Percentiles rank a stretch among this genome's conserved stretches.
Conservation (phyloP, 2,888 invertebrate genomes). For the Hydropsyche betteni region DNA sequence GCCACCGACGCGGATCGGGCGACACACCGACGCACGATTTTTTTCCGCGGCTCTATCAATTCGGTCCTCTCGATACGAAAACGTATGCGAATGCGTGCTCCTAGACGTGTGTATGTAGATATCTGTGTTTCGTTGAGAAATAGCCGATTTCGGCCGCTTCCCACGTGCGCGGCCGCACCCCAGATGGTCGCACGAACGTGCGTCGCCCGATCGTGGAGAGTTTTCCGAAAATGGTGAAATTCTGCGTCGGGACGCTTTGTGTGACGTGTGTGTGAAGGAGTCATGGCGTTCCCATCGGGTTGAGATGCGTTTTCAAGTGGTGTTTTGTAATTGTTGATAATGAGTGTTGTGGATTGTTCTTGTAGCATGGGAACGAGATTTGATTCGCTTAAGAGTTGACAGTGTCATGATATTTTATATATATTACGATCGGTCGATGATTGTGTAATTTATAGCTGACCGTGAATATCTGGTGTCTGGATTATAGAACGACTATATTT, state of each 20-base stretch:
- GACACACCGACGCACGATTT: constrained; percentile 36
- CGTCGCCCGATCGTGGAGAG: background rate
- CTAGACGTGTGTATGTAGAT: too few relatives aligned
- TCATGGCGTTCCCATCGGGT: background rate
- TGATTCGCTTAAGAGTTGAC: background rate
- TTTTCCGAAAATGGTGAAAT: too few relatives aligned
- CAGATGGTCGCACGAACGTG: constrained; percentile 10
- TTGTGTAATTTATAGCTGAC: too few relatives aligned
- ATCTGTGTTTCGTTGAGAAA: constrained; percentile 26
- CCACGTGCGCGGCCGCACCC: constrained; percentile 23
- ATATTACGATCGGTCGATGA: background rate
- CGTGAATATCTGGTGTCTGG: too few relatives aligned
- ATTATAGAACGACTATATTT: too few relatives aligned
- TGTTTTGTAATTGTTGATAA: constrained; percentile 1
- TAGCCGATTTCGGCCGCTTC: constrained; percentile 30
- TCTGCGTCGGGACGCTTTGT: too few relatives aligned
- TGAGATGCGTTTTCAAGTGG: background rate
- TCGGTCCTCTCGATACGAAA: too few relatives aligned
- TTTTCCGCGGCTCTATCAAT: background rate
- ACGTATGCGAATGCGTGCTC: too few relatives aligned
- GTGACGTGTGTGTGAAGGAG: too few relatives aligned
- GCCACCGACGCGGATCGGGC: constrained; percentile 24
- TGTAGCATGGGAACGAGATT: constrained; percentile 2
- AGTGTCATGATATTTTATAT: background rate
- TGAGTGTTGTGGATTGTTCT: background rate